Evolutionary conservation across 2,888 invertebrate species (phyloP), one percentile per base, ranked within the genome.

Genomic region (Tachystola acroxantha): DNA sequence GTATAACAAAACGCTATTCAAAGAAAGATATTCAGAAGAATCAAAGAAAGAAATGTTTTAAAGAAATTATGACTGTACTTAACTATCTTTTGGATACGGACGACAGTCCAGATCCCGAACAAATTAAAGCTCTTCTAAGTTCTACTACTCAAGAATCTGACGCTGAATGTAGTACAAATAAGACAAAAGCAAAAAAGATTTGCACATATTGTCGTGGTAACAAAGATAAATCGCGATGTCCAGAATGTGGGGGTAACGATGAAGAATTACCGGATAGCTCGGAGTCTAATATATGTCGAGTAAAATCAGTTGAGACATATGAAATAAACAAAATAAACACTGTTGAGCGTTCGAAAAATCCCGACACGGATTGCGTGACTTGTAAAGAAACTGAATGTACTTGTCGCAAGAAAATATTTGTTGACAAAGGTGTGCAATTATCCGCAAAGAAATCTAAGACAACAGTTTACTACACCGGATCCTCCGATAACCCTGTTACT

Each of bases 1-100:
- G 70, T 37, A 82, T 86, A 29, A 86, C 84, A 10, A 72, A 66
- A 42, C 74, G 78, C n/a, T 86, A 80, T 50, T 64, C 80, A 1
- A 86, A 86, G 55, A 65, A 62, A 26, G 73, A 77, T 25, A 44
- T 67, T 13, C 69, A 65, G 28, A 79, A 69, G 40, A 58, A 44
- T 27, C 76, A 71, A 43, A 70, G 70, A 37, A 84, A 75, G 43
- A 84, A 81, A 57, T 79, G 82, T 48, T 81, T 78, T 25, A 74
- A 72, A 41, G 86, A 85, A 53, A 81, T 86, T 11, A 65, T 86
- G 36, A 58, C 66, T 12, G 64, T 82, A 20, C 53, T 86, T 9
- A 80, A 76, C 39, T 82, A 85, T 47, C 64, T 86, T 16, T 58
- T 86, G 28, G 81, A 85, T 33, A 34, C 34, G 1, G 34, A 40